Evolutionary conservation across 2,888 invertebrate species (phyloP), one percentile per base, ranked within the genome.

Genomic region (Calameuta idolon): DNA sequence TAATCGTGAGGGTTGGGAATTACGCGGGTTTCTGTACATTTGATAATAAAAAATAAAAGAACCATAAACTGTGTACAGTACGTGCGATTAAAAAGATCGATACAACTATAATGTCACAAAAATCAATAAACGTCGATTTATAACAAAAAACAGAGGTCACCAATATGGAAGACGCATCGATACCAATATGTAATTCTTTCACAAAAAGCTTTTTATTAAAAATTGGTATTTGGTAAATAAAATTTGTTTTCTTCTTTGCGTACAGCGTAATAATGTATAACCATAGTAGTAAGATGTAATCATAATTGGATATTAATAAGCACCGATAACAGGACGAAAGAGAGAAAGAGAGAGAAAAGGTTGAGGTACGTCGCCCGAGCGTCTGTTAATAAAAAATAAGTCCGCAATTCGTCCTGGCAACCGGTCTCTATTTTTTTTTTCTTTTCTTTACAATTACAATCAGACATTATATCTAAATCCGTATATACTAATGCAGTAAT

Each of bases 221-320:
- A 86, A 84, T 81, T 85, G 82, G 85, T 85, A 87, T 86, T 85
- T 85, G 85, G 86, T 85, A 86, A 87, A 87, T 87, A 85, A 87
- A 85, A 83, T 85, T 83, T 85, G 85, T 86, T 83, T 85, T 84
- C 84, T 80, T 81, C 79, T 80, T 83, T 83, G 82, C 84, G 81
- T 84, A 86, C 81, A 85, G 85, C 87, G 84, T 84, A 84, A 55
- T 55, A 55, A 83, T 81, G 76, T 84, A 85, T 81, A 78, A 83
- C 84, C 80, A 83, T 82, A 84, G 84, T 86, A 79, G 83, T 86
- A 83, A 83, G 23, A 55, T 83, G 83, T 83, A 84, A 76, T 83
- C 82, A 83, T 84, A 84, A 81, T 83, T 80, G 80, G 81, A 82
- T 79, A 83, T 85, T 80, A 81, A 71, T 71, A 71, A 71, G 71